phyloP scores from a whole-genome alignment of 2,888 invertebrate species.

The Heteropelma amictum region DNA sequence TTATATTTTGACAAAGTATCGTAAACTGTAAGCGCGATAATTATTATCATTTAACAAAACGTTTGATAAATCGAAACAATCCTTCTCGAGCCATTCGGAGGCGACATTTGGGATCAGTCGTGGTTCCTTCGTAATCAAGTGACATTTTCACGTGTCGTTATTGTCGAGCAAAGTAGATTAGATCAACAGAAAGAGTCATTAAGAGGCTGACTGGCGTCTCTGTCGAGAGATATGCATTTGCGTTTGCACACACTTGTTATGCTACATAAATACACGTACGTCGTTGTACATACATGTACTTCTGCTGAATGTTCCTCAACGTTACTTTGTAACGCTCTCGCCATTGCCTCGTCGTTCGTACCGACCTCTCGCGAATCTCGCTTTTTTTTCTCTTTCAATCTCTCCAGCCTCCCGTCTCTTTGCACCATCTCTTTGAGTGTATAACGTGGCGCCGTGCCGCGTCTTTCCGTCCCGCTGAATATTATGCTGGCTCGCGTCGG shows the following conservation, averaged over 20 bases:
- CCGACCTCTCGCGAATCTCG: background rate
- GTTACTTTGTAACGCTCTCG: slow-evolving; percentile 5
- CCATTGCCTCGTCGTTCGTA: slow-evolving; percentile 24
- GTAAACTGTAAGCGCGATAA: too few relatives aligned
- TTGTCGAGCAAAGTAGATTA: slow-evolving; percentile 63
- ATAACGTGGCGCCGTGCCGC: slow-evolving; percentile 1
- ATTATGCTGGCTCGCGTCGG: slow-evolving; percentile 49
- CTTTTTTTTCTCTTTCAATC: slow-evolving; percentile 17
- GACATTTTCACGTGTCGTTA: slow-evolving; percentile 67
- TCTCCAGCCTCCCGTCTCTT: slow-evolving; percentile 16
- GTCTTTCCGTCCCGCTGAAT: slow-evolving; percentile 48
- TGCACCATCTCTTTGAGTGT: slow-evolving; percentile 17
- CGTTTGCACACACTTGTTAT: background rate
- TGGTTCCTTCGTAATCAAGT: slow-evolving; percentile 50
- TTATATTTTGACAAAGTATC: too few relatives aligned
- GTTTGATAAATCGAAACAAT: too few relatives aligned
- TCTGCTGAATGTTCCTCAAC: slow-evolving; percentile 17
- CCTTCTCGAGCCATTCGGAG: background rate
- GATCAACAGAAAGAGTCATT: slow-evolving; percentile 66
- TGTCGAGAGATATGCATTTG: slow-evolving; percentile 29
- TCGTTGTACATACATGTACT: background rate
- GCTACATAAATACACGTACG: background rate
- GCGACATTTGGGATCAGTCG: background rate
- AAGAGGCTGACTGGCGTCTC: slow-evolving; percentile 60
- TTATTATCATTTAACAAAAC: too few relatives aligned